Conservation (phyloP, 2,113 vertebrate species). For the Brienomyrus longianalis region DNA sequence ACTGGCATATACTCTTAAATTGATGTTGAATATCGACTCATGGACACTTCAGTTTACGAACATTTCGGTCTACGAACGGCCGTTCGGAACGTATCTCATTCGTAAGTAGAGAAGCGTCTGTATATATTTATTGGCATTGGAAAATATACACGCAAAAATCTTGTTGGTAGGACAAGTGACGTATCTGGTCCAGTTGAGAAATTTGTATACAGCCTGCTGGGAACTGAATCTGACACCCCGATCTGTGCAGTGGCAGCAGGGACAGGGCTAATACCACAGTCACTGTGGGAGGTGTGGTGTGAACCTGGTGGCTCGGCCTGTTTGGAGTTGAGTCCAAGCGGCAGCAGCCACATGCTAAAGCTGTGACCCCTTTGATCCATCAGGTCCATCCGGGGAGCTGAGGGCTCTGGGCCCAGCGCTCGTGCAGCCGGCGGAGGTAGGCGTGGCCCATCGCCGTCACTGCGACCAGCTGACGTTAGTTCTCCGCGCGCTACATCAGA, state of each 20-base stretch:
- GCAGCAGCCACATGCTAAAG: neutral
- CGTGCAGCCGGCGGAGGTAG: conserved; percentile 44
- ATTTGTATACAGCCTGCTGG: neutral
- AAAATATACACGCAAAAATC: neutral
- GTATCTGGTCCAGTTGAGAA: neutral
- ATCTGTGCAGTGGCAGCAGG: neutral
- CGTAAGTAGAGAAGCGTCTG: too few species aligned
- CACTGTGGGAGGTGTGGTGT: neutral
- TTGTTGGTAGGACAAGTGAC: neutral
- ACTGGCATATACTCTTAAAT: too few species aligned
- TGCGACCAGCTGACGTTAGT: neutral
- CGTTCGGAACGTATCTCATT: too few species aligned
- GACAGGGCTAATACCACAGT: neutral
- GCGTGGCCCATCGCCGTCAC: conserved; percentile 19
- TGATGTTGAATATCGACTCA: too few species aligned
- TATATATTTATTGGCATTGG: neutral
- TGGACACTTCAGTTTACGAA: too few species aligned
- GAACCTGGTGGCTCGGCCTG: neutral
- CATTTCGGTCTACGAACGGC: too few species aligned
- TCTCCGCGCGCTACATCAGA: neutral
- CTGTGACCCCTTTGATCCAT: neutral
- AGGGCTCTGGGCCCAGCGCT: conserved; percentile 30
- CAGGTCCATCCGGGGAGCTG: conserved; percentile 13
- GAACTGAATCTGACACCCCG: neutral
- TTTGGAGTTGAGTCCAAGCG: neutral